A percentile compares a stretch with the other conserved stretches of the same genome.
Evolutionary conservation across 2,888 invertebrate genomes (phyloP).

Genomic region (Sialis fuliginosa): DNA sequence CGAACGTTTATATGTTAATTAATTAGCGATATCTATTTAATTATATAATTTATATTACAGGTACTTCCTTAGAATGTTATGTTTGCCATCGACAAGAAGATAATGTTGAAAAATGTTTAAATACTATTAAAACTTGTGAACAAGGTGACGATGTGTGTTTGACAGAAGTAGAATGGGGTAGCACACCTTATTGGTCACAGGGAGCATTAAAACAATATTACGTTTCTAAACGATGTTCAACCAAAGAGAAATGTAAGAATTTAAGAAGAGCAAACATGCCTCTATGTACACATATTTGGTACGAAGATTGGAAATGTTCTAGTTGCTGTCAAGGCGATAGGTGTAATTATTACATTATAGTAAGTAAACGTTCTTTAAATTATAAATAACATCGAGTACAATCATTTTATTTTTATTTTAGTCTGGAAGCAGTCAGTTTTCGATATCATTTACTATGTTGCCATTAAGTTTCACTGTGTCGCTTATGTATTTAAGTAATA

Average conservation of each 20-base stretch:
- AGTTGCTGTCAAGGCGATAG: slow-evolving; percentile 92
- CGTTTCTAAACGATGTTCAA: slow-evolving; percentile 78
- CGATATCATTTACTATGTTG: background rate
- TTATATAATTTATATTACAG: slow-evolving; percentile 24
- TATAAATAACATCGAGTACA: background rate
- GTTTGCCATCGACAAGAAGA: slow-evolving; percentile 86
- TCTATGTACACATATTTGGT: slow-evolving; percentile 81
- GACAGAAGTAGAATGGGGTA: slow-evolving; percentile 85
- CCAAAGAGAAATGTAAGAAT: slow-evolving; percentile 57
- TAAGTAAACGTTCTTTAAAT: slow-evolving; percentile 34
- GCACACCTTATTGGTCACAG: slow-evolving; percentile 90
- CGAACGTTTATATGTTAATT: too few relatives aligned
- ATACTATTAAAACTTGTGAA: slow-evolving; percentile 81
- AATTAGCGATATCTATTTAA: background rate
- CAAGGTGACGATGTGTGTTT: slow-evolving; percentile 73
- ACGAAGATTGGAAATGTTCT: slow-evolving; percentile 90
- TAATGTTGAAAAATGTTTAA: slow-evolving; percentile 81
- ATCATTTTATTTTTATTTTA: background rate
- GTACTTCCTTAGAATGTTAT: slow-evolving; percentile 72
- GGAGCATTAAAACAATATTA: slow-evolving; percentile 87
- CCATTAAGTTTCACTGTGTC: background rate
- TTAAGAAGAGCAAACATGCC: slow-evolving; percentile 53
- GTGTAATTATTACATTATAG: slow-evolving; percentile 89
- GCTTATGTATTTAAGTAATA: background rate
- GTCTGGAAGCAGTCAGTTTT: slow-evolving; percentile 2